A percentile compares a stretch with the other conserved stretches of the same genome.
phyloP scores from a whole-genome alignment of 1,140 invertebrate species.

The Dinoponera quadriceps region DNA sequence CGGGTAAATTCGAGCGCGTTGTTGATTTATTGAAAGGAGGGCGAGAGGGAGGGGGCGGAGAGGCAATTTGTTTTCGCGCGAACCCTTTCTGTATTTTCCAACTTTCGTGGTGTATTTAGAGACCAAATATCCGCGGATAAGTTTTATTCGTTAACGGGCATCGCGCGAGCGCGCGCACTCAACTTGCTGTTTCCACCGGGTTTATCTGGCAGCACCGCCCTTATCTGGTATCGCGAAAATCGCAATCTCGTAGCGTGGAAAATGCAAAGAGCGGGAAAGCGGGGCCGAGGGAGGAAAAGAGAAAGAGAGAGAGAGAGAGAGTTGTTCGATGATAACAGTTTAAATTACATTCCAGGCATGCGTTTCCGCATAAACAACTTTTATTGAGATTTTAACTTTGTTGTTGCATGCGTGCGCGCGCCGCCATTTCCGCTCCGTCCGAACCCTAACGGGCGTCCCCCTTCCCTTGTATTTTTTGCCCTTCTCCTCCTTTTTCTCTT shows the following conservation, averaged over 20 bases:
- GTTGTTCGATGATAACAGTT: constrained; percentile 28
- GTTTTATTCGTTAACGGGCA: constrained; percentile 38
- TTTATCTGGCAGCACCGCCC: constrained; percentile 1
- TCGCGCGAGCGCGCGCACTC: background rate
- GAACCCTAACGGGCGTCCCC: background rate
- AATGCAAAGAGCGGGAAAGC: background rate
- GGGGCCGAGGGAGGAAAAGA: too few relatives aligned
- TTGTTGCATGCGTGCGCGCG: constrained; percentile 5
- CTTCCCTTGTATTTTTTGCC: background rate
- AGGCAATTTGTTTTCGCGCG: background rate
- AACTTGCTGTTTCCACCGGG: background rate
- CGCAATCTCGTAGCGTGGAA: constrained; percentile 34
- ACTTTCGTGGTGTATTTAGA: background rate
- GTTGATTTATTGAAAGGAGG: too few relatives aligned
- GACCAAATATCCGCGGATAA: constrained; percentile 33
- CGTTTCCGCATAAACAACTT: constrained; percentile 44
- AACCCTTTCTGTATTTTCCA: background rate
- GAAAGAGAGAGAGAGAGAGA: background rate
- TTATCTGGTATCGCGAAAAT: constrained; percentile 31
- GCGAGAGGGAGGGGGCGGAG: too few relatives aligned
- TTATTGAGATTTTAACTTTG: constrained; percentile 48
- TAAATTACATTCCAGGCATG: constrained; percentile 43
- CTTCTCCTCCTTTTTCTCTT: background rate
- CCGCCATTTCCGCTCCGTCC: background rate
- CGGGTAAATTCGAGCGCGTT: too few relatives aligned